phyloP scores from a whole-genome alignment of 2,797 vertebrate species.

The Dromococcyx pavoninus region DNA sequence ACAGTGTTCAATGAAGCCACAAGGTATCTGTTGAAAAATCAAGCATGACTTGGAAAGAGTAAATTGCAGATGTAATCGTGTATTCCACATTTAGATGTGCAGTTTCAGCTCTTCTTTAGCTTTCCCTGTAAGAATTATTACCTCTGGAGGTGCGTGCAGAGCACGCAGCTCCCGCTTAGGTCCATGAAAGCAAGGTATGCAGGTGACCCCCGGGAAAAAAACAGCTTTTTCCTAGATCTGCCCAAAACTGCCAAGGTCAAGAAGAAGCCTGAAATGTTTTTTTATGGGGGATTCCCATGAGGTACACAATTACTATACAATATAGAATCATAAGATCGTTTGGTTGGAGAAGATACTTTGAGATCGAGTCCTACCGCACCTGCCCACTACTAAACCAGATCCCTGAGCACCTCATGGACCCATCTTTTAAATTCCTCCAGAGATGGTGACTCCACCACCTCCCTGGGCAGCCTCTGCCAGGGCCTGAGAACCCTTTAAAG shows the following conservation, averaged over 20 bases:
- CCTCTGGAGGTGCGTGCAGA: not conserved
- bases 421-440: no score
- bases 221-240: not conserved
- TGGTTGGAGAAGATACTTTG: no score
- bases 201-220: not conserved
- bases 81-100: not conserved
- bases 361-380: no score
- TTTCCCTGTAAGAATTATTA: not conserved
- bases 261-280: not conserved
- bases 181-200: rapidly evolving
- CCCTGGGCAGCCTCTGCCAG: no score
- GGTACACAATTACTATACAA: not conserved
- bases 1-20: not conserved
- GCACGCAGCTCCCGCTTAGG: not conserved
- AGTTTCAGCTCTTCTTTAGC: not conserved
- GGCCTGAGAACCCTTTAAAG: no score
- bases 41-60: not conserved
- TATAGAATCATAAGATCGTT: no score
- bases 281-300: not conserved
- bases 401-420: no score
- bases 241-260: not conserved
- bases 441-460: no score
- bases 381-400: no score
- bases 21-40: not conserved
- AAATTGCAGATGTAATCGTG: not conserved